Base-by-base conservation (phyloP, 2,797 vertebrate species). In the Neopelma chrysocephalum region DNA sequence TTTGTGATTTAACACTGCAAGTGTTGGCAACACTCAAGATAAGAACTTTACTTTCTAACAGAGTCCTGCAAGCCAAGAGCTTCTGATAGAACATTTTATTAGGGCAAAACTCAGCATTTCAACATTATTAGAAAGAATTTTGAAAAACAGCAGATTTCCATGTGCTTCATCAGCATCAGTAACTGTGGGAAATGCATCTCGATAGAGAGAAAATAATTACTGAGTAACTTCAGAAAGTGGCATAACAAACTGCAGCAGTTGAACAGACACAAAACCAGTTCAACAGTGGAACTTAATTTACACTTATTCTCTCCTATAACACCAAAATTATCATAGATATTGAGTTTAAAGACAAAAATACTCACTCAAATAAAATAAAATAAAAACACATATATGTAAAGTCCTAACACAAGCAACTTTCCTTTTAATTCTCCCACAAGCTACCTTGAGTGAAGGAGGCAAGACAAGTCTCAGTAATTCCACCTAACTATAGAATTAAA, bases 41-140 rank as follows among this genome's bases (percentile, higher is more conserved):
- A 71, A 69, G 57, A 78, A 32, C 25, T 83, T 83, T 58, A 43
- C 18, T 53, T 91, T 72, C 91, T 90, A 91, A 71, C 79, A 96
- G 72, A 40, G 53, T 95, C 97, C 97, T 97, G 90, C 93, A 97
- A 97, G 87, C 92, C 97, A 97, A 95, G 94, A 95, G 79, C 78
- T 96, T 97, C 96, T 97, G 97, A 95, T 51, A 97, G 91, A 97
- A 96, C 64, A 51, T 78, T 96, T 94, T 88, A 97, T 98, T 96
- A 97, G 95, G 96, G 97, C 12, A 96, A 87, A 97, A 96, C 51
- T 84, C 85, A 94, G 53, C 20, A 87, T 90, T 89, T 89, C 77
- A 96, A 43, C 94, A 70, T 64, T 94, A 48, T 89, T 85, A 84
- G 69, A 82, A 93, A 50, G 11, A 82, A 77, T 64, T 53, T 64